Evolutionary conservation across 2,113 vertebrate species (phyloP).

Genomic region (Megaceryle maxima): DNA sequence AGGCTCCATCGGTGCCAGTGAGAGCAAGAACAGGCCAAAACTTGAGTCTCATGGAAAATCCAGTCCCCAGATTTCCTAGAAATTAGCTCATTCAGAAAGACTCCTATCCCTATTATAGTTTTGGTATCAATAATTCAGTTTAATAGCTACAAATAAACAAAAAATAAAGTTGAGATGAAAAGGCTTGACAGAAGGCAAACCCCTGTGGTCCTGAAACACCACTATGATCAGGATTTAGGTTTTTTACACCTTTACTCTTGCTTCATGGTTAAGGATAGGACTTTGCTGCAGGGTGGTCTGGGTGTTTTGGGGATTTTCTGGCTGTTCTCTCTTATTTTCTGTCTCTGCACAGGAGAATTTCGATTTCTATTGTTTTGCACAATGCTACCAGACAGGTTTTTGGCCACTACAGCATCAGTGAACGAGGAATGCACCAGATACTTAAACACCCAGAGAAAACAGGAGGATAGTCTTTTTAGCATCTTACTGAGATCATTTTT

Average conservation of each 20-base stretch:
- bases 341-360: neutral
- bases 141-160: neutral
- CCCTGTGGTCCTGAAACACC: neutral
- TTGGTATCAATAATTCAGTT: neutral
- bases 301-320: neutral
- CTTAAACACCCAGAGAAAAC: neutral
- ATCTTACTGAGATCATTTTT: neutral
- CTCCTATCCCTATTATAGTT: neutral
- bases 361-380: neutral
- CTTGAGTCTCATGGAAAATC: neutral
- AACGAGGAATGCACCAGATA: neutral
- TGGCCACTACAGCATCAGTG: neutral
- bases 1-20: rapidly evolving
- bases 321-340: neutral
- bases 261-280: neutral
- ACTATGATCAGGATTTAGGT: neutral
- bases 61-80: neutral
- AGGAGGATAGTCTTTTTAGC: neutral
- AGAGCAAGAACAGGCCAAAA: neutral
- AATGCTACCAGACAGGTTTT: neutral
- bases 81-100: neutral
- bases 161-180: neutral
- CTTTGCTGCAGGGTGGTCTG: neutral
- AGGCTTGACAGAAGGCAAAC: neutral
- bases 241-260: neutral